Conservation (phyloP, 2,113 vertebrate genomes). For the Maccullochella peelii region DNA sequence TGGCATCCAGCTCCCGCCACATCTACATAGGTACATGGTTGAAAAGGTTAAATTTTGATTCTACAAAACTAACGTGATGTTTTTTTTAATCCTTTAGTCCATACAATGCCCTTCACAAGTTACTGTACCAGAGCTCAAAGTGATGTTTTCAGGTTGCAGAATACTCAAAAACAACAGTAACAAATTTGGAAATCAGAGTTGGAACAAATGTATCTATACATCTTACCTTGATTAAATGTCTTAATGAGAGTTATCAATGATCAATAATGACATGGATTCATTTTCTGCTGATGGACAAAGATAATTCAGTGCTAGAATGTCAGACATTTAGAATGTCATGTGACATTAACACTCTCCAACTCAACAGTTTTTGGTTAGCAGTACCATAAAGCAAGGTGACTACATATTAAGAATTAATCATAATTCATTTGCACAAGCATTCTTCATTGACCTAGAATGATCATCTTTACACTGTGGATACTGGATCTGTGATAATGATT, state of each 20-base stretch:
- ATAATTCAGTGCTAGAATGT: neutral
- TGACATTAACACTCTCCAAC: too few relatives aligned
- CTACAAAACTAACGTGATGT: neutral
- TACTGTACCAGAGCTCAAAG: neutral
- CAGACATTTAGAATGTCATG: neutral
- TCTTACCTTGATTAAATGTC: neutral
- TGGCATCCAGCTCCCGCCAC: slow-evolving; percentile 87
- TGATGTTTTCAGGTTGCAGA: neutral
- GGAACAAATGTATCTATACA: neutral
- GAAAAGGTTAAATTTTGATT: neutral
- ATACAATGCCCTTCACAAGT: neutral
- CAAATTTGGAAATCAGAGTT: neutral
- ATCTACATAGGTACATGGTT: slow-evolving; percentile 70
- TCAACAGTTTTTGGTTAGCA: too few relatives aligned
- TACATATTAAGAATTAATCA: neutral
- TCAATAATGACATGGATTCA: neutral
- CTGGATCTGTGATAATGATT: neutral
- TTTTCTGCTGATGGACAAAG: neutral
- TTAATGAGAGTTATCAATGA: neutral
- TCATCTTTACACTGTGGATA: neutral
- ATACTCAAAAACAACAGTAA: neutral
- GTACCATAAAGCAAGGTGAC: neutral
- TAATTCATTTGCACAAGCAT: neutral
- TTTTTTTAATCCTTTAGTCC: neutral
- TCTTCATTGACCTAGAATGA: neutral